Conservation (phyloP, 2,113 vertebrate genomes). For the Benitochromis conjunctus region DNA sequence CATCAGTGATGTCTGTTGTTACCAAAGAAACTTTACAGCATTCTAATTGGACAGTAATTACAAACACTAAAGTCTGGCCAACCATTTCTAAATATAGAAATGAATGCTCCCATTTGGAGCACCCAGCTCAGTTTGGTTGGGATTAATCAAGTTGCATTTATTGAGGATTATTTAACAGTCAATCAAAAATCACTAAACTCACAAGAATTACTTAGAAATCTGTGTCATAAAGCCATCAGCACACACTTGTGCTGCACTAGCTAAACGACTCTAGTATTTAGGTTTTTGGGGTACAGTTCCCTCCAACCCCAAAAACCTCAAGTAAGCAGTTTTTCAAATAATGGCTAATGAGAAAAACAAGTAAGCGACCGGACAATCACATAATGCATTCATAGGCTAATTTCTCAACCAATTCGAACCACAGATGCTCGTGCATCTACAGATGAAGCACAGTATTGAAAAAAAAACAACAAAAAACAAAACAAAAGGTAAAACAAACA, state of each 20-base stretch:
- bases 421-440: fast-evolving
- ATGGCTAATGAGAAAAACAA: neutral
- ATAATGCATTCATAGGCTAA: neutral
- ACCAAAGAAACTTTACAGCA: neutral
- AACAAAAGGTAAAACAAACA: neutral
- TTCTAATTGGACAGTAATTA: neutral
- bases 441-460: neutral
- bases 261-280: slow-evolving; percentile 3
- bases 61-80: neutral
- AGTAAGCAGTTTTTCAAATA: neutral
- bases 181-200: neutral
- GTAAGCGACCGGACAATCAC: fast-evolving
- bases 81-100: neutral
- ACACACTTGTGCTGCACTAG: neutral
- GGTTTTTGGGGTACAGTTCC: neutral
- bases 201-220: neutral
- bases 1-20: neutral
- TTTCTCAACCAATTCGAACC: fast-evolving
- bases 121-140: neutral
- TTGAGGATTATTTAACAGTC: neutral
- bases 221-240: neutral
- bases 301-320: neutral
- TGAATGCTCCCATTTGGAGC: neutral
- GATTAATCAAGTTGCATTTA: neutral
- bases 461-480: neutral